Evolutionary conservation across 92 coral and sea anemone species (phyloP), one percentile per base, ranked within the genome.

Genomic region (Bergia sp.): DNA sequence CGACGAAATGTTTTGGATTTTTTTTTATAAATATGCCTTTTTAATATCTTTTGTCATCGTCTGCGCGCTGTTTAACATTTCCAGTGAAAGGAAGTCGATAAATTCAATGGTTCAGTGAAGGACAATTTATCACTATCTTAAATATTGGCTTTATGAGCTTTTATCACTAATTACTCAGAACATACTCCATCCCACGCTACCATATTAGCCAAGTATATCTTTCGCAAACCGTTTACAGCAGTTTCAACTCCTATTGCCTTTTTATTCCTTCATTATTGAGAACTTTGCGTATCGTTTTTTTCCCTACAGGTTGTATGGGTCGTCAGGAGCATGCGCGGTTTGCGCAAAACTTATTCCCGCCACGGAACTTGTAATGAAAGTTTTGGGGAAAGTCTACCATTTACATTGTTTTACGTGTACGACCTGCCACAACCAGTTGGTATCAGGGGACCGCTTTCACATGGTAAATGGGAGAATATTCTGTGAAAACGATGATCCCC

Each of bases 281-380:
- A 44, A 29, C 49, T 65, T 41, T 85, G 43, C n/a, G 43, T 66
- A 67, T 44, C 40, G 18, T 45, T 71, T 43, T 58, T 43, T 41
- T 29, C 29, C 29, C 85, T 64, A 40, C 86, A 97, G 99, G 93
- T 88, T 97, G 65, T 97, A 97, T 90, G 99, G 99, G 66, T 96
- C 96, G 9, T 93, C 96, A 6, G 99, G 99, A 67, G 99, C 99
- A 95, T 97, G 99, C 96, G 99, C 99, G 1, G 99, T 93, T 4
- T 97, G 99, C 67, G 95, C 98, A 49, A 96, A 97, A 77, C 93
- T 90, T 37, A 97, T 97, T 82, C 99, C 99, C 83, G 97, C 99
- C 77, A 96, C 98, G 5, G 99, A 97, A 92, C 93, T 97, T 50
- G 99, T 97, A 40, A 97, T 97, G 99, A 97, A 97, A 81, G 98